Evolutionary conservation across 1,140 invertebrate genomes (phyloP).

Genomic region (Charaxes varanes): DNA sequence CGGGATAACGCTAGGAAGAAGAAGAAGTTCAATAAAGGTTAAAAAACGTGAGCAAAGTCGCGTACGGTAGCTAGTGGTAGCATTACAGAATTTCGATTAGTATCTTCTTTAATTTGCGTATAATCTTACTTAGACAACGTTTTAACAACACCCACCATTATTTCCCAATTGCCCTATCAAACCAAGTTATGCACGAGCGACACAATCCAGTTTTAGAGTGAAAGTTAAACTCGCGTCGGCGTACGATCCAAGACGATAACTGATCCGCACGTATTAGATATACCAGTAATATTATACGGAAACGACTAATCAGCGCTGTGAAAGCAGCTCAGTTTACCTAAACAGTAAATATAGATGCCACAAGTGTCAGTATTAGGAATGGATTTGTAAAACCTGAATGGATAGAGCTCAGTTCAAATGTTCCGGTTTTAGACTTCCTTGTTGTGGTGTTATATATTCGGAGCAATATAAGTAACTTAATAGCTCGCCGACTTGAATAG

Average conservation of each 20-base stretch:
- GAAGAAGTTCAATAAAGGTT: too few relatives aligned
- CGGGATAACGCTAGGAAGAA: too few relatives aligned
- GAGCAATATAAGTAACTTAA: constrained; percentile 5
- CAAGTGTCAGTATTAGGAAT: constrained; percentile 2
- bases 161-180: constrained; percentile 19
- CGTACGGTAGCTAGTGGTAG: too few relatives aligned
- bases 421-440: not conserved
- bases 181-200: constrained; percentile 13
- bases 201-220: constrained; percentile 21
- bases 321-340: constrained; percentile 12
- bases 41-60: too few relatives aligned
- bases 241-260: constrained; percentile 12
- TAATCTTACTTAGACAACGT: too few relatives aligned
- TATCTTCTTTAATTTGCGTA: too few relatives aligned
- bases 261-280: constrained; percentile 10
- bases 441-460: constrained; percentile 1
- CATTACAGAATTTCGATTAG: too few relatives aligned
- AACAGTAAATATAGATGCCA: not conserved
- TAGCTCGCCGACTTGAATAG: too few relatives aligned
- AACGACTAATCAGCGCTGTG: constrained; percentile 10
- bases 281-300: constrained; percentile 14
- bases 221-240: constrained; percentile 15
- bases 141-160: too few relatives aligned
- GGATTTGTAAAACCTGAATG: not conserved
- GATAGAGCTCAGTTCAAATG: not conserved